Evolutionary conservation across 1,140 invertebrate species (phyloP), one percentile per base, ranked within the genome.

Genomic region (Papilio dardanus): DNA sequence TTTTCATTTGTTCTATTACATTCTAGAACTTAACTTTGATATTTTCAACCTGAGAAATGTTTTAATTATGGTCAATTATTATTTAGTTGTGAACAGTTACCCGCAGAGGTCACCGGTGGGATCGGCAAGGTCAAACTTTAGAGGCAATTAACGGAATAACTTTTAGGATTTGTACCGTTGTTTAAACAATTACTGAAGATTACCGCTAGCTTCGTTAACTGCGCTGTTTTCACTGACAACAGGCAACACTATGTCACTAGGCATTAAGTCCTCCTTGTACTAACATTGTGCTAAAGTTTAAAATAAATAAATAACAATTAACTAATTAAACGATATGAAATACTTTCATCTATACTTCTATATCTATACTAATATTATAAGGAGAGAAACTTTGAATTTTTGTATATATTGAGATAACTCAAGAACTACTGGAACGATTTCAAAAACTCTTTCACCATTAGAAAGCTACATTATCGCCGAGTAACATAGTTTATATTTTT

Each of bases 121-220:
- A 46, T 46, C 42, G 28, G 30, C 8, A 67, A 67, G 65, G 65
- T 67, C 65, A 67, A 67, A 67, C 65, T 67, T 67, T 67, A 67
- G 31, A 67, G 31, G 14, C 65, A 67, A 67, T 67, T 67, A 67
- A 67, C 65, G 65, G 65, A 33, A 67, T 67, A 67, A 3, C 65
- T 67, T 67, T 67, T 67, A 31, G 65, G 65, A 67, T 35, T 67
- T 35, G 31, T 67, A 67, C 65, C 65, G 65, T 67, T 35, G 65
- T 14, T 67, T 67, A 33, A 67, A 67, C 65, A 67, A 67, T 67
- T 35, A 67, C 65, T n/a, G 65, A 16, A 67, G 65, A n/a, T 35
- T 67, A 33, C 65, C 31, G 65, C n/a, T 67, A 67, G 31, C 31
- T 67, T 35, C 31, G 58, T 65, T 65, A 65, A 31, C 65, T 16